phyloP scores from a whole-genome alignment of 2,113 vertebrate genomes.

The Colinus virginianus region DNA sequence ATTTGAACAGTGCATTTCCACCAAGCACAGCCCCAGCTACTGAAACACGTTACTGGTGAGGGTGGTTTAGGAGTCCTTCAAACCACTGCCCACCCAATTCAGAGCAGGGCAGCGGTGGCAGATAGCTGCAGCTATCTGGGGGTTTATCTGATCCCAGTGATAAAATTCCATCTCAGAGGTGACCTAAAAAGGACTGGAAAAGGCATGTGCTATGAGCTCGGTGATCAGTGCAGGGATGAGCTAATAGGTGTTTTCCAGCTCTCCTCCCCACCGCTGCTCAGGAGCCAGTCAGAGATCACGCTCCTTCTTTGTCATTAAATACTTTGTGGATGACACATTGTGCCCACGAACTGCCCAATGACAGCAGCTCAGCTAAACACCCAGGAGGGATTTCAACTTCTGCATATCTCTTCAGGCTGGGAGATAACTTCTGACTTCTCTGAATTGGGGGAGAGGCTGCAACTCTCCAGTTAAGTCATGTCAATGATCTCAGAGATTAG shows the following conservation, averaged over 20 bases:
- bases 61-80: not conserved
- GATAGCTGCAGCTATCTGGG: constrained; percentile 5
- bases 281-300: constrained; percentile 31
- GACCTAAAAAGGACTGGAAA: constrained; percentile 71
- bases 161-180: constrained; percentile 60
- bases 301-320: constrained; percentile 51
- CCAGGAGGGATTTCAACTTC: constrained; percentile 11
- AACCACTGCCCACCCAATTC: not conserved
- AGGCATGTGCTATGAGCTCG: constrained; percentile 3
- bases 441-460: constrained; percentile 7
- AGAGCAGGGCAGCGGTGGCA: not conserved
- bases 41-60: not conserved
- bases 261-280: not conserved
- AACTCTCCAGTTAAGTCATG: not conserved
- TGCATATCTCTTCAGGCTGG: not conserved
- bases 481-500: constrained; percentile 41
- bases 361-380: constrained; percentile 11
- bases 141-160: constrained; percentile 55
- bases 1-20: not conserved
- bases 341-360: constrained; percentile 23
- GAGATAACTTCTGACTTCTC: constrained; percentile 16
- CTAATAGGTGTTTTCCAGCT: constrained; percentile 67
- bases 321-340: constrained; percentile 42
- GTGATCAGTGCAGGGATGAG: constrained; percentile 8
- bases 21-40: not conserved